Evolutionary conservation across 2,888 invertebrate genomes (phyloP), one percentile per base, ranked within the genome.

Genomic region (Cheilosia variabilis): DNA sequence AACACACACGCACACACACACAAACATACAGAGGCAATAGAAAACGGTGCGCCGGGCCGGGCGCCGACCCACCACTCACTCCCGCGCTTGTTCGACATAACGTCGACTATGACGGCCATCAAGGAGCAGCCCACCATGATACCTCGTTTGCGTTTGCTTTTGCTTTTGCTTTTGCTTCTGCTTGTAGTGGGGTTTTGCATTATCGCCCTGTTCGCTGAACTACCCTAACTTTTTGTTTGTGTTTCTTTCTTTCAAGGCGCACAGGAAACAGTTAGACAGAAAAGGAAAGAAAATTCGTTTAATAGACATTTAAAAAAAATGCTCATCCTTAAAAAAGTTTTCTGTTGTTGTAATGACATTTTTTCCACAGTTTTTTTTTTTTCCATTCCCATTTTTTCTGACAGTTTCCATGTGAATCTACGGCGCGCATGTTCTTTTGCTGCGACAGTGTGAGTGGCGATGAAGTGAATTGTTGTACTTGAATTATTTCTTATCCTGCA

Each of bases 101-200:
- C 45, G 45, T 47, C 45, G 43, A 43, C 43, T 43, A 43, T 2
- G 43, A 41, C 73, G 60, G 68, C 80, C 75, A 76, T 81, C 86
- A 86, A 86, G 86, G 86, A 86, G 86, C 81, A 86, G 80, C 81
- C 86, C 86, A 86, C 81, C 47, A 80, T 62, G 60, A 22, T 77
- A 58, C 31, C 31, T 31, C 31, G 31, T 31, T 31, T 31, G 31
- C 63, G 55, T 65, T 83, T 58, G 45, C 47, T 52, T 66, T 66
- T 65, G 63, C n/a, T n/a, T n/a, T n/a, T n/a, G n/a, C n/a, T n/a
- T 31, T 31, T 31, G 31, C 63, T 50, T 65, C 78, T 58, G 45
- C 63, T 69, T 75, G 79, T 71, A 76, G 84, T 71, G 71, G 62
- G 68, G 71, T 45, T 80, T 76, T 80, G 62, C 73, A 75, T 79